Base-by-base conservation (phyloP, 23 tunicate species). In the Aplidium turbinatum region DNA sequence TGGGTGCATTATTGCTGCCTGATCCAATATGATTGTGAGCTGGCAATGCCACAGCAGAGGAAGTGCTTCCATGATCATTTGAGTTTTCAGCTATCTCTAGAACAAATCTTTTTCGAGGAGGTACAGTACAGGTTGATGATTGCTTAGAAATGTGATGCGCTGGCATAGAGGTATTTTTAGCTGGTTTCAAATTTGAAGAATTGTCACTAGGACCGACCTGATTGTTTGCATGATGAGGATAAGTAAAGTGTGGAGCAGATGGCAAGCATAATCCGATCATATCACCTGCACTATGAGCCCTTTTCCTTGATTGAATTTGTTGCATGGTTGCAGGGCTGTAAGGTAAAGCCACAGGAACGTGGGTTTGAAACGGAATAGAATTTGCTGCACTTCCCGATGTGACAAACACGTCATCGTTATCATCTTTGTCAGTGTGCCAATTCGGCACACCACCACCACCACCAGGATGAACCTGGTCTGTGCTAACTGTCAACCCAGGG, bases 261-360 rank as follows among this genome's bases (percentile, higher is more conserved):
- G 76, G 76, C 33, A 45, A 47, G 48, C 35, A 70, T 5, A 68
- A 23, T 5, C 47, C 40, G 7, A 57, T 50, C 79, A 81, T 70
- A 23, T 81, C 87, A 2, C 87, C 87, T 1, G 87, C 87, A 58
- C 87, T 81, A 19, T 61, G 78, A 1, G 87, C 87, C 60, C 87
- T 48, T 62, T 81, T 81, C 31, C 87, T 62, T 1, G 76, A 29
- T 28, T 70, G 58, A 16, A 47, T 47, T 26, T 29, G 6, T 25
- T 70, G 76, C 58, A 70, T 9, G 36, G 53, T n/a, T 18, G 72
- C 11, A 9, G 72, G 51, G 31, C 72, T 66, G 51, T 22, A 66
- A 4, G 72, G 72, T 20, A 60, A 7, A 9, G 67, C 67, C 13
- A 16, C 50, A 42, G 16, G 16, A 42, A 9, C 16, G 16, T 9